These are phyloP conservation scores for Cordilura impudica DNA, from an alignment of 2,888 invertebrate species.

Conservation along the genomic window DNA sequence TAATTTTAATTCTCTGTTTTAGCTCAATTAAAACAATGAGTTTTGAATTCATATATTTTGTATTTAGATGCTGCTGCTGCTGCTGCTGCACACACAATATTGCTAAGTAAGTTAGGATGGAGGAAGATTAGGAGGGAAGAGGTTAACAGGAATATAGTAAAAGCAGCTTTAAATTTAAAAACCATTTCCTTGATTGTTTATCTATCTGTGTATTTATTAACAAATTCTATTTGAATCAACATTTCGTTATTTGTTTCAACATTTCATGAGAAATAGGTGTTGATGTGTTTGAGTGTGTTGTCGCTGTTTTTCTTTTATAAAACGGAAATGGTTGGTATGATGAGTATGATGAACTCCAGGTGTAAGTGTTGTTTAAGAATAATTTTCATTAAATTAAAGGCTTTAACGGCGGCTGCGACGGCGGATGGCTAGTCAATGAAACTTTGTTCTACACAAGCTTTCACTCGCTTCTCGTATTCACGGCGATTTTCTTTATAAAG, in stretches of 20 bases:
- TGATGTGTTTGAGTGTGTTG: neutral
- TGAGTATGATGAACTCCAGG: conserved; percentile 55
- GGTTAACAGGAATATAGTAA: conserved; percentile 9
- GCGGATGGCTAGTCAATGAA: conserved; percentile 90
- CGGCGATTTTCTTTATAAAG: conserved; percentile 99
- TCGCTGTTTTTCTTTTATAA: conserved; percentile 40
- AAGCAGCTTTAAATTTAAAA: conserved; percentile 28
- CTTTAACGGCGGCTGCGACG: conserved; percentile 61
- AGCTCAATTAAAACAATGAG: conserved; percentile 57
- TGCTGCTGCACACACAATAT: conserved; percentile 51
- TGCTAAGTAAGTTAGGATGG: conserved; percentile 40
- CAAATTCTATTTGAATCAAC: too few relatives aligned
- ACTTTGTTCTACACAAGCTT: conserved; percentile 99
- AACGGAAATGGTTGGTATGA: conserved; percentile 46
- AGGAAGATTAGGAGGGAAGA: conserved; percentile 5
- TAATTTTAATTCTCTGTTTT: conserved; percentile 26
- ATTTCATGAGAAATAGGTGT: neutral
- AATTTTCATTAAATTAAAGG: conserved; percentile 60
- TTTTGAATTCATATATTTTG: conserved; percentile 16
- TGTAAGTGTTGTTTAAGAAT: conserved; percentile 55
- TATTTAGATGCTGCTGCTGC: conserved; percentile 29
- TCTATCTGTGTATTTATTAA: neutral
- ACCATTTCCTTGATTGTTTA: conserved; percentile 37
- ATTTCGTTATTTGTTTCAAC: neutral
- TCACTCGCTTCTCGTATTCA: conserved; percentile 99